A percentile compares a stretch with the other conserved stretches of the same genome.
Conservation (phyloP, 2,888 invertebrate genomes). For the Hirtodrosophila cameraria region DNA sequence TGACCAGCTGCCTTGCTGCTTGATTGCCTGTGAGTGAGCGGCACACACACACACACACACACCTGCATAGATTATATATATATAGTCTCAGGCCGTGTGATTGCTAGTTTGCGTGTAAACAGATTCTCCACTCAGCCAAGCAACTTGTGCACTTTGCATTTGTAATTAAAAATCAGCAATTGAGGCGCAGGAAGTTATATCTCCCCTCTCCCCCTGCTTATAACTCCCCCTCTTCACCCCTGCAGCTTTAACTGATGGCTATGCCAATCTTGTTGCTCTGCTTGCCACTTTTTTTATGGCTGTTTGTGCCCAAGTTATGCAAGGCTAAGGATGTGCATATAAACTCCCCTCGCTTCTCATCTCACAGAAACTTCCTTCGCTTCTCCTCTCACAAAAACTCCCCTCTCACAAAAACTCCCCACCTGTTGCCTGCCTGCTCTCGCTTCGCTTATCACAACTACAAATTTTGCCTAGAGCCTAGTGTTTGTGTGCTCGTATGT, state of each 20-base stretch:
- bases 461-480: conserved; percentile 71
- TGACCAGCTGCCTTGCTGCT: conserved; percentile 62
- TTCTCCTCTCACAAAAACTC: conserved; percentile 63
- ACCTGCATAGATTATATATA: conserved; percentile 10
- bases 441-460: conserved; percentile 62
- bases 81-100: conserved; percentile 30
- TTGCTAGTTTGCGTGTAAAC: conserved; percentile 75
- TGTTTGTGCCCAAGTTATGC: conserved; percentile 57
- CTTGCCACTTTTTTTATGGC: conserved; percentile 45
- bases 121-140: conserved; percentile 52
- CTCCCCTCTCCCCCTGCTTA: background rate
- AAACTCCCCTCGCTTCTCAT: background rate
- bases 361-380: background rate
- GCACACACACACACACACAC: conserved; percentile 28
- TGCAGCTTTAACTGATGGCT: conserved; percentile 2
- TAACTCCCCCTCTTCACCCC: background rate
- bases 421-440: conserved; percentile 7
- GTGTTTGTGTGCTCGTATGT: conserved; percentile 4
- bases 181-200: conserved; percentile 71
- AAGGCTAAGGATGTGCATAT: conserved; percentile 53
- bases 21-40: conserved; percentile 58
- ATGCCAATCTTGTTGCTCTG: conserved; percentile 24
- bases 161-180: conserved; percentile 78
- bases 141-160: conserved; percentile 69
- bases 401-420: background rate